Percentiles rank a stretch among this genome's conserved stretches.
Evolutionary conservation across 2,888 invertebrate species (phyloP).

Genomic region (Heteromurus nitidus): DNA sequence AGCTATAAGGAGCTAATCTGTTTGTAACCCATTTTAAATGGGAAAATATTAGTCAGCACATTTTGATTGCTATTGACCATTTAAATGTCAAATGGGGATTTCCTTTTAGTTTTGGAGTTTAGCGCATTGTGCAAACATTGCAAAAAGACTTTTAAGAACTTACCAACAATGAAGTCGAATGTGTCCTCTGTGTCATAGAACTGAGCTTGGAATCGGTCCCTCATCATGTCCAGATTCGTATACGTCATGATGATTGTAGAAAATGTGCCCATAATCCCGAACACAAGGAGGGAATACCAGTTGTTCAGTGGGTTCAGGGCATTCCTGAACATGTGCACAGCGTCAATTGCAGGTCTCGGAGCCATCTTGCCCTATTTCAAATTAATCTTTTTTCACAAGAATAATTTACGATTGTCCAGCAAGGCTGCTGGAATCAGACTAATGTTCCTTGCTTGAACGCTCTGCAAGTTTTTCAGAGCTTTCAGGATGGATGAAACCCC

Average conservation of each 20-base stretch:
- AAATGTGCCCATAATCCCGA: slow-evolving; percentile 69
- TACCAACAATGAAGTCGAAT: slow-evolving; percentile 71
- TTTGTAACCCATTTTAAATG: too few species aligned
- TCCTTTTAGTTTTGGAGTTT: not conserved
- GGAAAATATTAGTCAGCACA: slow-evolving; percentile 14
- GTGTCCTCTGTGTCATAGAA: slow-evolving; percentile 68
- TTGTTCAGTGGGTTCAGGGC: slow-evolving; percentile 67
- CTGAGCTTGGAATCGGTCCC: slow-evolving; percentile 67
- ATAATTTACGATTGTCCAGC: slow-evolving; percentile 25
- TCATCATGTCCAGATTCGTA: slow-evolving; percentile 68
- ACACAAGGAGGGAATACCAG: slow-evolving; percentile 69
- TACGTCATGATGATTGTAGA: slow-evolving; percentile 67
- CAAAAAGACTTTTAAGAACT: slow-evolving; percentile 23
- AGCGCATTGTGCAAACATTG: not conserved
- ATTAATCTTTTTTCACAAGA: slow-evolving; percentile 29
- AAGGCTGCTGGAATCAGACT: slow-evolving; percentile 1
- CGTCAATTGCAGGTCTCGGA: slow-evolving; percentile 51
- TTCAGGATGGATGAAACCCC: too few species aligned
- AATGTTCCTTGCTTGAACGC: not conserved
- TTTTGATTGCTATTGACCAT: too few species aligned
- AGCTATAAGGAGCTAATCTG: too few species aligned
- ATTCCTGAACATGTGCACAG: slow-evolving; percentile 64
- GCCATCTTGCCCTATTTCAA: slow-evolving; percentile 48
- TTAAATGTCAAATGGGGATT: slow-evolving; percentile 10
- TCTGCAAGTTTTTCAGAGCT: too few species aligned